Conservation (phyloP, 1,140 invertebrate species). For the Gonatopus flavifemur region DNA sequence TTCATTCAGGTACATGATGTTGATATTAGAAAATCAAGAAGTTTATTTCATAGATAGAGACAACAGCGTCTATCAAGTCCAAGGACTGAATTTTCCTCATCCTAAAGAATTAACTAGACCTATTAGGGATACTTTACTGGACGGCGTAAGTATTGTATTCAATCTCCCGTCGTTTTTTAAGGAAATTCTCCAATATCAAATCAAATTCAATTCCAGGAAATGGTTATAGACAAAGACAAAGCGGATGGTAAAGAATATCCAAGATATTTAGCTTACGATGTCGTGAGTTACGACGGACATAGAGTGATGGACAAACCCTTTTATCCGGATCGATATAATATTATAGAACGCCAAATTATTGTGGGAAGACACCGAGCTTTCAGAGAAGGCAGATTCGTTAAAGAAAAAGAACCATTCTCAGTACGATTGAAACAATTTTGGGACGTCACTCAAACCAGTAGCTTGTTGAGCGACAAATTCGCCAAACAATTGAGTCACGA, state of each 20-base stretch:
- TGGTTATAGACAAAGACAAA: conserved; percentile 89
- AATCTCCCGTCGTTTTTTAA: too few species aligned
- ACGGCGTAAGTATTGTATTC: conserved; percentile 87
- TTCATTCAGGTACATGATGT: conserved; percentile 87
- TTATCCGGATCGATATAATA: conserved; percentile 73
- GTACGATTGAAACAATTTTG: conserved; percentile 89
- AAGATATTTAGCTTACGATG: conserved; percentile 94
- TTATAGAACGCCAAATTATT: conserved; percentile 75
- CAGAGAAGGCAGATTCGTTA: conserved; percentile 71
- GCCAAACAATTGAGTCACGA: conserved; percentile 84
- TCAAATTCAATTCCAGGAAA: conserved; percentile 74
- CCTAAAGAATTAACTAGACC: conserved; percentile 71
- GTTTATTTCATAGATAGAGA: conserved; percentile 96
- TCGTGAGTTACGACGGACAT: conserved; percentile 80
- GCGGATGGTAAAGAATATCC: conserved; percentile 74
- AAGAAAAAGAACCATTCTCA: conserved; percentile 82
- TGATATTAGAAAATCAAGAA: conserved; percentile 82
- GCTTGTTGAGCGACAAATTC: conserved; percentile 85
- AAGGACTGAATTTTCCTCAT: conserved; percentile 77
- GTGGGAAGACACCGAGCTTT: conserved; percentile 71
- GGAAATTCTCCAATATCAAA: too few species aligned
- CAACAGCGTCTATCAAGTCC: conserved; percentile 89
- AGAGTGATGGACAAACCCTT: conserved; percentile 79
- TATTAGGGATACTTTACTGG: conserved; percentile 83
- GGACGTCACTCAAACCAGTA: conserved; percentile 69